phyloP scores from a whole-genome alignment of 2,888 invertebrate genomes.

The Frankliniella fusca region DNA sequence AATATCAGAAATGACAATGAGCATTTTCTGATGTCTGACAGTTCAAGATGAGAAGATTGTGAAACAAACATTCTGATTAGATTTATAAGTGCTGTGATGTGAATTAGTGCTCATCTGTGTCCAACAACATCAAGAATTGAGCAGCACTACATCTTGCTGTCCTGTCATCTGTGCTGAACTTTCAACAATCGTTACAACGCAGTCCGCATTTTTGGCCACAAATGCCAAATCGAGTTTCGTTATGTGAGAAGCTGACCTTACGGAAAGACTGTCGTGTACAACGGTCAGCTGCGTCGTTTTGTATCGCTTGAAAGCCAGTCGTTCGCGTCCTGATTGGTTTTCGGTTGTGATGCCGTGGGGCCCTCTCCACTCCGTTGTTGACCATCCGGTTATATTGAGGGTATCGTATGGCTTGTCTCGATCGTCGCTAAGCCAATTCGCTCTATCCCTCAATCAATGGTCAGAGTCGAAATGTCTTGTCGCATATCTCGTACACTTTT shows the following conservation, averaged over 20 bases:
- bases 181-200: background rate
- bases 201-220: background rate
- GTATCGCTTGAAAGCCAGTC: background rate
- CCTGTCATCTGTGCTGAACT: background rate
- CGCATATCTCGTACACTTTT: background rate
- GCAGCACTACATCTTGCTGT: background rate
- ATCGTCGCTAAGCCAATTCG: conserved; percentile 10
- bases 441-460: background rate
- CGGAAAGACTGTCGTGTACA: background rate
- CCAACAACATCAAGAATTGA: background rate
- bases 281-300: background rate
- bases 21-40: background rate
- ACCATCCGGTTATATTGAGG: conserved; percentile 19
- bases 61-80: background rate
- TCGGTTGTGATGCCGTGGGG: background rate
- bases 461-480: background rate
- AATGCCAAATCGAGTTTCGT: background rate
- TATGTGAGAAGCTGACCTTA: background rate
- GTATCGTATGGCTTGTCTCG: conserved; percentile 1
- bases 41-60: background rate
- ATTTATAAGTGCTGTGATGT: conserved; percentile 4
- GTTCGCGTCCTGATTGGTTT: background rate
- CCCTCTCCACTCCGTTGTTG: conserved; percentile 18
- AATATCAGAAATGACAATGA: background rate
- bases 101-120: background rate